Percentiles rank a stretch among this genome's conserved stretches.
Evolutionary conservation across 2,888 invertebrate genomes (phyloP).

Genomic region (Lasioglossum zephyrum): DNA sequence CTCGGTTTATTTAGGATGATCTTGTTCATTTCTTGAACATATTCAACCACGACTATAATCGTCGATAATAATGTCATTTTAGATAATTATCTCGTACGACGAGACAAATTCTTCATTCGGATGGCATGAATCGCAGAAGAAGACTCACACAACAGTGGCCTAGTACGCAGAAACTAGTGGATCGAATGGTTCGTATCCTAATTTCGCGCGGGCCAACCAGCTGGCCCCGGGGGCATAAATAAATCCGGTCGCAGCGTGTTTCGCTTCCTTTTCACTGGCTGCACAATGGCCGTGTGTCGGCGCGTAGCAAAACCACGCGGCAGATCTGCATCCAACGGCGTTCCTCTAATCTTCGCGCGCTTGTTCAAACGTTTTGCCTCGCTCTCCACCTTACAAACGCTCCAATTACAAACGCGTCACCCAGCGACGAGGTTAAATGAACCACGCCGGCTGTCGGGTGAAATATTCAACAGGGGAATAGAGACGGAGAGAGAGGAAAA

Average conservation of each 20-base stretch:
- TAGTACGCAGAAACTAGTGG: neutral
- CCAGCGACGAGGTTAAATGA: constrained; percentile 46
- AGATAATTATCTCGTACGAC: neutral
- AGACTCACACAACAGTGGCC: neutral
- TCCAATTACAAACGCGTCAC: constrained; percentile 48
- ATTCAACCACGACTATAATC: neutral
- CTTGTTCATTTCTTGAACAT: neutral
- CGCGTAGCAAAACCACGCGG: constrained; percentile 20
- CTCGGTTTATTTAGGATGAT: neutral
- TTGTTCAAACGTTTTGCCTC: constrained; percentile 43
- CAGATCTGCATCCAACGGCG: constrained; percentile 7
- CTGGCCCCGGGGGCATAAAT: neutral
- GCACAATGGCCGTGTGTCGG: neutral
- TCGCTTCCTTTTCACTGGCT: constrained; percentile 5
- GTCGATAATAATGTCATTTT: neutral
- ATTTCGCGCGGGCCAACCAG: neutral
- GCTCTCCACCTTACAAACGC: constrained; percentile 44
- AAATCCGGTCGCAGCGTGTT: constrained; percentile 11
- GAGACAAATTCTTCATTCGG: neutral
- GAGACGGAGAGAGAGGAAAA: neutral
- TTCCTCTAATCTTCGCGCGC: constrained; percentile 45
- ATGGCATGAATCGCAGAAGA: no score
- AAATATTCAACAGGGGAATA: constrained; percentile 43
- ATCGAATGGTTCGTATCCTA: neutral
- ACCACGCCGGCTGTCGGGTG: constrained; percentile 42